Evolutionary conservation across 2,797 vertebrate genomes (phyloP), one percentile per base, ranked within the genome.

Genomic region (Lutjanus argentimaculatus): DNA sequence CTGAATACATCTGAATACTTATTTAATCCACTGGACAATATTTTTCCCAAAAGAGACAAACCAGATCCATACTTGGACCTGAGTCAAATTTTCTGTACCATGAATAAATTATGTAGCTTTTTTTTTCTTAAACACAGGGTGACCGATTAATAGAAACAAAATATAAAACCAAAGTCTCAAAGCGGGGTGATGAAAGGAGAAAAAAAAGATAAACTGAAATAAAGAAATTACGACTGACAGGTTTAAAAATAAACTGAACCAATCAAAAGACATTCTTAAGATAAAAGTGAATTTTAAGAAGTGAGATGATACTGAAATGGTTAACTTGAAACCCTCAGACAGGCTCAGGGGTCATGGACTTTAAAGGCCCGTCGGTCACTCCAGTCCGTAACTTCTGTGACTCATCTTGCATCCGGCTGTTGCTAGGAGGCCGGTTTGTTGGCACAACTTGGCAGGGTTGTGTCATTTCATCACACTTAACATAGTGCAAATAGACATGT

Each of bases 401-500:
- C 69, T 79, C 67, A 71, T 55, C 49, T 58, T 59, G 15, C 49
- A 58, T 58, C 53, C 25, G 4, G 30, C 30, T 40, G 48, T 75
- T 82, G 67, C 66, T 49, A 67, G 40, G 59, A 15, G 53, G 7
- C 21, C 15, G 7, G 43, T 49, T 67, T 79, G 58, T 61, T 79
- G 65, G 12, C 71, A 67, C 12, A 0, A 36, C 30, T 36, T 36
- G 30, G 30, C 30, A 36, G 30, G 6, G 14, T 56, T 40, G 19
- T 56, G 46, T 46, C 43, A 67, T 62, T 56, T 49, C 64, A 70
- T 64, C 42, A 74, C 48, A 67, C 71, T 59, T 61, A 12, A 59
- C 30, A 77, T 67, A 13, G 21, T 66, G 36, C 56, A 67, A 77
- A 78, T 63, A 67, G 55, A 56, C 70, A 59, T 74, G 51, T 58